phyloP scores from a whole-genome alignment of 2,888 invertebrate species.

The Agrochola lota region DNA sequence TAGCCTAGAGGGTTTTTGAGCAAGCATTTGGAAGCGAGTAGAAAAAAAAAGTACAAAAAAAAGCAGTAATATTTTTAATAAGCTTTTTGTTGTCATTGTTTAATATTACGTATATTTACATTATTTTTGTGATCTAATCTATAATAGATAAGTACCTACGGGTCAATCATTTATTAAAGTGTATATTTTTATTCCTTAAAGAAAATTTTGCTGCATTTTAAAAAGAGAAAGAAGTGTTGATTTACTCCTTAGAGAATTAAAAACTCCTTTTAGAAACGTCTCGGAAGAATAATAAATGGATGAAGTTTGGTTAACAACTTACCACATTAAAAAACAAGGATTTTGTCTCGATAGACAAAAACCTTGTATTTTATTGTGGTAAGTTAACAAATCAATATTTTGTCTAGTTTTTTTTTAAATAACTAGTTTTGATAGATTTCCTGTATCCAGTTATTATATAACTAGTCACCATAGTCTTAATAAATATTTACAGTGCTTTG shows the following conservation, averaged over 20 bases:
- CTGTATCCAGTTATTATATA: constrained; percentile 1
- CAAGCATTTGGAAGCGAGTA: no score
- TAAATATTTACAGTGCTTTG: constrained; percentile 1
- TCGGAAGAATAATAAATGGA: constrained; percentile 1
- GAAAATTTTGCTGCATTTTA: background rate
- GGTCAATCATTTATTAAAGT: background rate
- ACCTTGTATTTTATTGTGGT: no score
- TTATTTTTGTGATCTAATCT: background rate
- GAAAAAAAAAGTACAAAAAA: no score
- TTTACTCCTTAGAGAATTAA: background rate
- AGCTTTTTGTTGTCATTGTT: background rate
- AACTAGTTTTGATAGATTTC: constrained; percentile 23
- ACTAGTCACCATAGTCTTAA: background rate
- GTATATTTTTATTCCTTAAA: background rate
- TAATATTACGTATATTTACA: background rate
- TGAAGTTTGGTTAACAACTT: no score
- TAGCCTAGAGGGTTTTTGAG: background rate
- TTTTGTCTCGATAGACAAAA: no score
- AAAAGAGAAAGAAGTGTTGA: background rate
- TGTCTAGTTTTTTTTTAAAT: background rate
- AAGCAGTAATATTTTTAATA: background rate
- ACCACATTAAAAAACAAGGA: background rate
- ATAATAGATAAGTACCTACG: no score
- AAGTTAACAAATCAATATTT: no score
- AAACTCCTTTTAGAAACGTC: background rate